phyloP scores from a whole-genome alignment of 2,113 vertebrate genomes.

The Smithornis capensis region DNA sequence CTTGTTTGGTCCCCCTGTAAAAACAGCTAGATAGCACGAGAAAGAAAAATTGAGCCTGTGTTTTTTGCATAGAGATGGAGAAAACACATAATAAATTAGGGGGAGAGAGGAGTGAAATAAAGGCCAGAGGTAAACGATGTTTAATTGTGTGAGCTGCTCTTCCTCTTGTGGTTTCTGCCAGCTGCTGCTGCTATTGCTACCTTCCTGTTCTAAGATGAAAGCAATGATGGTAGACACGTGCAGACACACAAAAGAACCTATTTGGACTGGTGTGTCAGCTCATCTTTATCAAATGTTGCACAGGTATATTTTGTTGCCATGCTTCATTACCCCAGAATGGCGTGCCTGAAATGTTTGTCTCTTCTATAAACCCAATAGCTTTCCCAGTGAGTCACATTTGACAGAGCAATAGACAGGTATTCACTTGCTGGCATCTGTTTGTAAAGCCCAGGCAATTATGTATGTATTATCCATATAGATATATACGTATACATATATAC shows the following conservation, averaged over 20 bases:
- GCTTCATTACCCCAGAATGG: slow-evolving; percentile 99
- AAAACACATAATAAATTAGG: slow-evolving; percentile 80
- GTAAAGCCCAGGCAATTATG: slow-evolving; percentile 71
- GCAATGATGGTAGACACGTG: slow-evolving; percentile 90
- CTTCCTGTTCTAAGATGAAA: slow-evolving; percentile 79
- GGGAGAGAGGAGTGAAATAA: slow-evolving; percentile 79
- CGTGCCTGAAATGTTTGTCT: slow-evolving; percentile 98
- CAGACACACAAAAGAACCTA: slow-evolving; percentile 94
- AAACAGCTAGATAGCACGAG: slow-evolving; percentile 73
- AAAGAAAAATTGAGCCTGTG: slow-evolving; percentile 86
- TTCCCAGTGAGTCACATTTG: slow-evolving; percentile 76
- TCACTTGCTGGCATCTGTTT: slow-evolving; percentile 66
- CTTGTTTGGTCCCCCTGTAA: slow-evolving; percentile 57
- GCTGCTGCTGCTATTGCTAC: slow-evolving; percentile 82
- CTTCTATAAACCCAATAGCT: slow-evolving; percentile 83
- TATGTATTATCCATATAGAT: background rate
- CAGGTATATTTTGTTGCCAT: slow-evolving; percentile 98
- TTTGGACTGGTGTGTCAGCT: slow-evolving; percentile 98
- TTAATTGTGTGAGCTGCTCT: slow-evolving; percentile 87
- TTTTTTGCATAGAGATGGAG: slow-evolving; percentile 79
- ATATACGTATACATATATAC: background rate
- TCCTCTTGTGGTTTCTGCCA: slow-evolving; percentile 84
- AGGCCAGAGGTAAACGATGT: slow-evolving; percentile 85
- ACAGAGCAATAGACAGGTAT: slow-evolving; percentile 79
- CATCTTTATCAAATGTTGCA: slow-evolving; percentile 99